Evolutionary conservation across 2,888 invertebrate species (phyloP).

Genomic region (Candidula unifasciata): DNA sequence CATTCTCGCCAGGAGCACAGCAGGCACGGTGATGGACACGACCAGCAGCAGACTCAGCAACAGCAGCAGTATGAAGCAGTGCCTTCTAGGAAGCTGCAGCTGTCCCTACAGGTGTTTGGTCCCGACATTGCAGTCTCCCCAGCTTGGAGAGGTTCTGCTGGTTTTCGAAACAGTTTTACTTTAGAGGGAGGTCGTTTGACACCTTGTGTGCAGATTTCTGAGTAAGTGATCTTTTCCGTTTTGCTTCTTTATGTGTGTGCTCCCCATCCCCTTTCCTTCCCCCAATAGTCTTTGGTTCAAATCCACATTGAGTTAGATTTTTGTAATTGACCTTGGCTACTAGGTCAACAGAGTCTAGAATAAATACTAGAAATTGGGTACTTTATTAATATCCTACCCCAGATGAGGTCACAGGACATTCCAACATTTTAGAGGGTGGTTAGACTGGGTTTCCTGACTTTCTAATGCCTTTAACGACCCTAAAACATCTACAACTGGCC

Average conservation of each 20-base stretch:
- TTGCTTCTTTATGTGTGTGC: too few relatives aligned
- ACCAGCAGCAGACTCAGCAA: conserved; percentile 63
- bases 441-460: too few relatives aligned
- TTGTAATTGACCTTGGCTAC: too few relatives aligned
- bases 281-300: not conserved
- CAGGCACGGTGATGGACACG: not conserved
- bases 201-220: conserved; percentile 65
- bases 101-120: conserved; percentile 80
- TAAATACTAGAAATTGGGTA: too few relatives aligned
- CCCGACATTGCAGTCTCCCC: not conserved
- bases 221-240: conserved; percentile 58
- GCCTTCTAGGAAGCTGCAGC: conserved; percentile 79
- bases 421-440: too few relatives aligned
- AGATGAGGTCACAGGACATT: too few relatives aligned
- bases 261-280: not conserved
- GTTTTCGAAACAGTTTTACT: conserved; percentile 33
- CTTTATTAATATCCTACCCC: too few relatives aligned
- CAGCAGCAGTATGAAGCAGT: conserved; percentile 22
- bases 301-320: too few relatives aligned
- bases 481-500: too few relatives aligned
- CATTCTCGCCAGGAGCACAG: conserved; percentile 1
- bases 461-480: too few relatives aligned
- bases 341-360: too few relatives aligned
- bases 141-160: conserved; percentile 5
- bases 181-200: conserved; percentile 45